Percentiles rank a stretch among this genome's conserved stretches.
These are phyloP conservation scores for Botia kubotai DNA, from an alignment of 2,797 vertebrate species.

Conservation along the genomic window DNA sequence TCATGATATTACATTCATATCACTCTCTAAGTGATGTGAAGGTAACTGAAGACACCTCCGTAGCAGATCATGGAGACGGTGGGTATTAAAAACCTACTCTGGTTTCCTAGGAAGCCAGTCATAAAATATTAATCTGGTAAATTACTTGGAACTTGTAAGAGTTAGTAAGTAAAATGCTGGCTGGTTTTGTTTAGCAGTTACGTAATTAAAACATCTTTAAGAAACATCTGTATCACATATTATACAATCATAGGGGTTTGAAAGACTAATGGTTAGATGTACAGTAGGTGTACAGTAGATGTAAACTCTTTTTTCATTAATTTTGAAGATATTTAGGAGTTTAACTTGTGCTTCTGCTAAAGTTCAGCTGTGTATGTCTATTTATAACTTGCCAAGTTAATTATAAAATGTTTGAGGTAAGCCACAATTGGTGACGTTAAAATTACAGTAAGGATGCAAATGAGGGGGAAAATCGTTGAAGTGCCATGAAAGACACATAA, in stretches of 20 bases:
- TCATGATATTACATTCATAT: background rate
- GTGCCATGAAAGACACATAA: background rate
- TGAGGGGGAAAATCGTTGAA: background rate
- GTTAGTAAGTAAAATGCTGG: conserved; percentile 14
- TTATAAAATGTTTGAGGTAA: background rate
- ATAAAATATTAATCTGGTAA: conserved; percentile 41
- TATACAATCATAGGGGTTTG: background rate
- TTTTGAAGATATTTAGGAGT: background rate
- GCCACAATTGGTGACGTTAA: background rate
- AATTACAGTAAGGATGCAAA: background rate
- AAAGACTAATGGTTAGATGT: background rate
- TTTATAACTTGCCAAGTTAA: background rate
- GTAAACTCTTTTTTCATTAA: conserved; percentile 2
- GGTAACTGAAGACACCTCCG: conserved; percentile 31
- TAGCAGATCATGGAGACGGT: background rate
- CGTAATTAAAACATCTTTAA: conserved; percentile 23
- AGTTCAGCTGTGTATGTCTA: background rate
- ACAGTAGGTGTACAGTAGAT: background rate
- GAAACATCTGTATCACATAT: conserved; percentile 8
- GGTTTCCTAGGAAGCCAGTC: conserved; percentile 29
- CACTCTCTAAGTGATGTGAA: conserved; percentile 2
- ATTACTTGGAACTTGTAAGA: conserved; percentile 31
- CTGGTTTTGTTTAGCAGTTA: conserved; percentile 28
- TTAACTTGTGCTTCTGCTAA: background rate
- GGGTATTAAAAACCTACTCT: conserved; percentile 34